Evolutionary conservation across 2,888 invertebrate genomes (phyloP).

Genomic region (Tachina fera): DNA sequence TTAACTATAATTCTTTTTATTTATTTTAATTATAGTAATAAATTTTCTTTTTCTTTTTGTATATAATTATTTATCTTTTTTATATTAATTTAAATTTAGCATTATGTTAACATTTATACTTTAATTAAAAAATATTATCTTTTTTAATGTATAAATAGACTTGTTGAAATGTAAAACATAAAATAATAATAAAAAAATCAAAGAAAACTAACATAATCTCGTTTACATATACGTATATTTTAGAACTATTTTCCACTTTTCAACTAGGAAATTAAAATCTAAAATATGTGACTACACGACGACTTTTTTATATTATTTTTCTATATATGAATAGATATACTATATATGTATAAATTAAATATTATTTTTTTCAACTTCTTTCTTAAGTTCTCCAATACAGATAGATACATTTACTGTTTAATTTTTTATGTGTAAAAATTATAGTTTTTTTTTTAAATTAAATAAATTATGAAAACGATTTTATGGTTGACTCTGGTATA

Average conservation of each 20-base stretch:
- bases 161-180: constrained; percentile 50
- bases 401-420: constrained; percentile 10
- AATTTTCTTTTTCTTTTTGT: constrained; percentile 48
- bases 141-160: constrained; percentile 47
- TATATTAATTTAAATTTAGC: constrained; percentile 61
- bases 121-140: constrained; percentile 50
- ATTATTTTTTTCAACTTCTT: constrained; percentile 24
- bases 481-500: constrained; percentile 20
- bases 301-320: constrained; percentile 56
- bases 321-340: constrained; percentile 41
- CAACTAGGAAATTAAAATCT: constrained; percentile 51
- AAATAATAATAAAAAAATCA: constrained; percentile 59
- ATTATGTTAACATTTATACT: constrained; percentile 70
- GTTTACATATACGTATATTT: constrained; percentile 4
- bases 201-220: constrained; percentile 53
- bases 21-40: constrained; percentile 65
- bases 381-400: constrained; percentile 36
- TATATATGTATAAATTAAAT: constrained; percentile 52
- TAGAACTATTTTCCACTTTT: constrained; percentile 29
- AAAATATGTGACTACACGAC: constrained; percentile 57
- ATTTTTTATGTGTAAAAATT: constrained; percentile 37
- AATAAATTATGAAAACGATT: constrained; percentile 48
- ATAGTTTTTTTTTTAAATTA: constrained; percentile 23
- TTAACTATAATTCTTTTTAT: constrained; percentile 68
- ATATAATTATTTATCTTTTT: constrained; percentile 60